phyloP scores from a whole-genome alignment of 2,113 vertebrate genomes.

The Mustelus asterias region DNA sequence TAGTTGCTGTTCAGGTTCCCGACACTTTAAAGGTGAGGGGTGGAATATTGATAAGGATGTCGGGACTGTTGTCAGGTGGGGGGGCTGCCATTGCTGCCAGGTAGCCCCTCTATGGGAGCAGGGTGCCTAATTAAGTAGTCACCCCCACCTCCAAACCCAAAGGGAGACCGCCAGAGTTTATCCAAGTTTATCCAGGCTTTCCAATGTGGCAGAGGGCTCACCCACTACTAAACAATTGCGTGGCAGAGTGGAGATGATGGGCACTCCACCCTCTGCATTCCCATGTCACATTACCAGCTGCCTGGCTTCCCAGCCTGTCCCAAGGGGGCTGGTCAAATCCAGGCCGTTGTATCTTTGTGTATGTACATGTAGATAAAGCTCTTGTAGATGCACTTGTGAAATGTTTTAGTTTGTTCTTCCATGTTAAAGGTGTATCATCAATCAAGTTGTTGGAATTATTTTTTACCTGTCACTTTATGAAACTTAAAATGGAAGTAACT shows the following conservation, averaged over 20 bases:
- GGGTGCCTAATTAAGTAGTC: background rate
- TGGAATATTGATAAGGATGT: background rate
- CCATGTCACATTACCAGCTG: background rate
- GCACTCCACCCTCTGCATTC: background rate
- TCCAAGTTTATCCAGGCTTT: no score
- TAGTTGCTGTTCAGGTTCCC: no score
- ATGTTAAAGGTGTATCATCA: background rate
- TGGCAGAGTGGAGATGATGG: background rate
- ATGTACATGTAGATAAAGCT: background rate
- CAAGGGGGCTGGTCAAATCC: background rate
- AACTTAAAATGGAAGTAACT: background rate
- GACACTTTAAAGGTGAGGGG: background rate
- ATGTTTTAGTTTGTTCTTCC: background rate
- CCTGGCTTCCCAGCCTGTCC: background rate
- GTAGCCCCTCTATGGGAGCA: background rate
- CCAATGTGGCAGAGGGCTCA: background rate
- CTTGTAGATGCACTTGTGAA: background rate
- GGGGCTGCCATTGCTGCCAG: background rate
- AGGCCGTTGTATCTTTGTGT: no score
- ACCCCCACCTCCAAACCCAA: background rate
- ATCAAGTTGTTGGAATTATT: background rate
- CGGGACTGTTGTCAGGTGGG: background rate
- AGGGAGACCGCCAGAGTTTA: background rate
- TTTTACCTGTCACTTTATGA: background rate
- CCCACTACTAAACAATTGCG: background rate